Evolutionary conservation across 2,113 vertebrate genomes (phyloP), one percentile per base, ranked within the genome.

Genomic region (Pachycephala philippinensis): DNA sequence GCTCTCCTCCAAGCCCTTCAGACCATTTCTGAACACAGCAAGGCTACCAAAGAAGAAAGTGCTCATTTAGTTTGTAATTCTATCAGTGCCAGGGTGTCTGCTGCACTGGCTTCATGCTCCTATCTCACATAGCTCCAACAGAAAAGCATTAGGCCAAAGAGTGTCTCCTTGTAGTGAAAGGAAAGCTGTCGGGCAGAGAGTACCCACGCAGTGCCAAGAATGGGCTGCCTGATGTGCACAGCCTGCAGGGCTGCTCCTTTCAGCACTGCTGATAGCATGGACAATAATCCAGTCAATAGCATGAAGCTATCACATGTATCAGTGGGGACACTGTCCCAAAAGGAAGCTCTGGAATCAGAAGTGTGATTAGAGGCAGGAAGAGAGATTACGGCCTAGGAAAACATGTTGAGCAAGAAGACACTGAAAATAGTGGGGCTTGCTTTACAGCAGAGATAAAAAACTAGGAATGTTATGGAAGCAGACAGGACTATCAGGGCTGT

Each of bases 331-430:
- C 60, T 37, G 31, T 95, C 75, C 79, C 56, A 42, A 64, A 90
- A 93, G 90, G 82, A 94, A 94, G 50, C 56, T 77, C 56, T 79
- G 75, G 47, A 96, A 86, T 93, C 85, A 92, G 50, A 63, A 84
- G 39, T 11, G 71, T 57, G 82, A 91, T 96, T 95, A 92, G 60
- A 77, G 24, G 42, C 87, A 96, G 95, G 87, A 95, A 96, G 75
- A 66, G 82, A 63, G 75, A 95, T 95, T 95, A 40, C 35, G 77
- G 59, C 63, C 66, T 21, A 47, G 75, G 50, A 88, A 83, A 86
- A 47, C 39, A 83, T 11, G 13, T 33, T 37, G 71, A 33, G 37
- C 56, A 77, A 94, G 76, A 83, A 71, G 79, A 93, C 49, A 68
- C 52, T 53, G 75, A 39, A 87, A 85, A 57, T 10, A 86, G 71